Conservation (phyloP, 2,888 invertebrate genomes). For the Metacarcinus magister region DNA sequence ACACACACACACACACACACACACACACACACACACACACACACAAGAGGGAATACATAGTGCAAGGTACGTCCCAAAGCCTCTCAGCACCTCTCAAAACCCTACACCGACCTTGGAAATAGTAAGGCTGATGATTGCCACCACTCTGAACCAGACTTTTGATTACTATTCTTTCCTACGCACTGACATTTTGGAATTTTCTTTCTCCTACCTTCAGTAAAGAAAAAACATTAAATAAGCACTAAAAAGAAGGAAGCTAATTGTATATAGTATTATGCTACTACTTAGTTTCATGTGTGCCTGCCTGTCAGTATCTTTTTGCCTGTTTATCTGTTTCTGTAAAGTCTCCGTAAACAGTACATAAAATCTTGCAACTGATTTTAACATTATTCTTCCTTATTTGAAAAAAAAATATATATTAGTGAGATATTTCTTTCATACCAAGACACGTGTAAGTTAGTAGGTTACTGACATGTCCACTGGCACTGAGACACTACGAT, state of each 20-base stretch:
- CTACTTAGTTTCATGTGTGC: too few relatives aligned
- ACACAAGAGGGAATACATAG: not conserved
- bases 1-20: not conserved
- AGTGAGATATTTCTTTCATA: too few relatives aligned
- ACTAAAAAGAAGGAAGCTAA: too few relatives aligned
- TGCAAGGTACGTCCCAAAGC: not conserved
- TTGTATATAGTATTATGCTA: too few relatives aligned
- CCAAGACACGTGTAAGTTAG: not conserved
- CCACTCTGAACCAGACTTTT: not conserved
- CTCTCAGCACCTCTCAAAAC: not conserved
- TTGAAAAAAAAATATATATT: too few relatives aligned
- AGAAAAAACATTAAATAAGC: not conserved
- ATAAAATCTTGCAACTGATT: too few relatives aligned
- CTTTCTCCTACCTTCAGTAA: not conserved
- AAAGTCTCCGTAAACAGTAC: too few relatives aligned
- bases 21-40: not conserved
- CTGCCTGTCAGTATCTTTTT: too few relatives aligned
- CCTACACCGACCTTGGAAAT: not conserved
- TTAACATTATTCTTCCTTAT: too few relatives aligned
- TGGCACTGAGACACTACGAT: not conserved
- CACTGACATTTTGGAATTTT: not conserved
- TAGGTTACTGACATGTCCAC: not conserved
- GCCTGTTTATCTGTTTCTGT: too few relatives aligned
- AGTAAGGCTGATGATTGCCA: not conserved
- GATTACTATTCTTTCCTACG: not conserved